These are phyloP conservation scores for Acyrthosiphon pisum DNA, from an alignment of 1,140 invertebrate genomes.

Conservation along the genomic window DNA sequence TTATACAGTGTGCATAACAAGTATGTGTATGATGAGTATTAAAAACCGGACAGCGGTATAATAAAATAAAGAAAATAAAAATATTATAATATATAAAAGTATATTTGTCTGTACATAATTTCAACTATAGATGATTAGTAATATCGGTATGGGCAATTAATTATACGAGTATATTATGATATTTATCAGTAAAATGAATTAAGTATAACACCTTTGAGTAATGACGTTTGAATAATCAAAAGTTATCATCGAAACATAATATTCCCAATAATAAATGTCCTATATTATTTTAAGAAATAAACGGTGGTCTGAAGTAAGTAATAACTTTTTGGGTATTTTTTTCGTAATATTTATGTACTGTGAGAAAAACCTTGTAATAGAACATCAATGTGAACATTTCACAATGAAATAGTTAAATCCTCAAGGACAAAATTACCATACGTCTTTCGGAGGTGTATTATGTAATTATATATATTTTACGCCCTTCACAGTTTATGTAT, in stretches of 20 bases:
- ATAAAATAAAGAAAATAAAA: neutral
- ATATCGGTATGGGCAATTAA: neutral
- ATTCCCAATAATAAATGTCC: neutral
- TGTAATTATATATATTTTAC: neutral
- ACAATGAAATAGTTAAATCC: neutral
- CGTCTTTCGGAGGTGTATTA: neutral
- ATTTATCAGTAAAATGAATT: neutral
- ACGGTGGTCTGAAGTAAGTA: neutral
- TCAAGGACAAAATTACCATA: neutral
- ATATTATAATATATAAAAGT: neutral
- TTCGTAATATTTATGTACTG: neutral
- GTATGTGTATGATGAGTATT: neutral
- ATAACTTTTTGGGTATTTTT: neutral
- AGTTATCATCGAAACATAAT: neutral
- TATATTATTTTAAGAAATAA: neutral
- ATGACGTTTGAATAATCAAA: neutral
- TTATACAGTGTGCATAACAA: neutral
- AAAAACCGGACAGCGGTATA: neutral
- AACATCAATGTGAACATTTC: neutral
- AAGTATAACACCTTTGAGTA: neutral
- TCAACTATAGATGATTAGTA: neutral
- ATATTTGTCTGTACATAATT: neutral
- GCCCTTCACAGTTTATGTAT: neutral
- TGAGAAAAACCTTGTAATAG: neutral
- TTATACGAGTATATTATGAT: neutral